Base-by-base conservation (phyloP, 2,797 vertebrate species). In the Psittacula derbiana region DNA sequence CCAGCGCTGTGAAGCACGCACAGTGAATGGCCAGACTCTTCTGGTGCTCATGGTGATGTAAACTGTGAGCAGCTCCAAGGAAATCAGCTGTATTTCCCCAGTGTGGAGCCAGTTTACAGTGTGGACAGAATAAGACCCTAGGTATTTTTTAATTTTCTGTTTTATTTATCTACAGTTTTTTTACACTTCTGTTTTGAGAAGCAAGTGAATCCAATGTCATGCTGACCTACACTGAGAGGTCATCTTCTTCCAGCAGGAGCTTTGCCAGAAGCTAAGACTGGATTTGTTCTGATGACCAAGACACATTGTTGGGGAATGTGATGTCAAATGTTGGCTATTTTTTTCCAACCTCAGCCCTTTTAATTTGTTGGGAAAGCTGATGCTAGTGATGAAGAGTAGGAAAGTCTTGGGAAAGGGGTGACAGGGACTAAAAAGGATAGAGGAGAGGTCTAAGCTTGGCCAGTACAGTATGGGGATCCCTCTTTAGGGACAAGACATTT, bases 61-160 rank as follows among this genome's bases (percentile, higher is more conserved):
- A 92, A 67, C 75, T 1, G 16, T 25, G 52, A 96, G 88, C 72
- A 50, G 15, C 70, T 31, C 65, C 75, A 62, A 75, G 78, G 87
- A 86, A 84, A 75, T 60, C 90, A 57, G 55, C 67, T 91, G 88
- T 55, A 65, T 88, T 83, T 75, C 76, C 83, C 69, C 62, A 60
- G 76, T 1, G 2, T 20, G 67, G 76, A 83, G 67, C 67, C 33
- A 24, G 36, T 80, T 80, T 31, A 55, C n/a, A 60, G 52, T 2
- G 46, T 4, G 65, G 41, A 7, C 67, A 87, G 83, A 18, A 5
- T 40, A 25, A 60, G 66, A 50, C 16, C 50, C 50, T 49, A 41
- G 50, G n/a, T 15, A 19, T 61, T 28, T 67, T 41, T 57, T 57
- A 16, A 57, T 64, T 38, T 46, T 28, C 23, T 21, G 6, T 41